phyloP scores from a whole-genome alignment of 2,113 vertebrate species.

The Podarcis raffonei region DNA sequence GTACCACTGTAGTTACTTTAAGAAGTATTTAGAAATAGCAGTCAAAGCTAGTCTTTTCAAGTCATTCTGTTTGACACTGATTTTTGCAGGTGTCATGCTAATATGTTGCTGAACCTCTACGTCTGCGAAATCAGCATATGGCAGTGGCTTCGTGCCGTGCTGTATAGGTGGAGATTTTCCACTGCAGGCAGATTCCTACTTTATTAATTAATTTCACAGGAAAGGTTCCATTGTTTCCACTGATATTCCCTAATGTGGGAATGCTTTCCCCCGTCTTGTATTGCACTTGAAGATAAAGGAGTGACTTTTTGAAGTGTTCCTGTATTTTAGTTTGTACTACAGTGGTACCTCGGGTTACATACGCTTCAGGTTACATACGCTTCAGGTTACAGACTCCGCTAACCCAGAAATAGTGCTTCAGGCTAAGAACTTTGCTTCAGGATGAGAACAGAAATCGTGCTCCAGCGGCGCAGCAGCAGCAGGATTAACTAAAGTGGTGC shows the following conservation, averaged over 20 bases:
- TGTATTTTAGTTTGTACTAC: not conserved
- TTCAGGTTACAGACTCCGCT: too few species aligned
- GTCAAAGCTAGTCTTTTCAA: not conserved
- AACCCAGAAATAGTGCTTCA: too few species aligned
- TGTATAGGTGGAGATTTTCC: not conserved
- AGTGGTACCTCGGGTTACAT: too few species aligned
- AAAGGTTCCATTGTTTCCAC: not conserved
- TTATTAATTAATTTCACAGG: not conserved
- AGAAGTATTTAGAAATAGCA: not conserved
- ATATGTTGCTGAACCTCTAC: not conserved
- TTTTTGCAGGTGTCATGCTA: not conserved
- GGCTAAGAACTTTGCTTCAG: too few species aligned
- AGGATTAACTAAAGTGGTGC: too few species aligned
- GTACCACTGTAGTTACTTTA: not conserved
- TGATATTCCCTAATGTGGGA: not conserved
- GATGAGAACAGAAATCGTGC: too few species aligned
- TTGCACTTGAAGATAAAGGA: not conserved
- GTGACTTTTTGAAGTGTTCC: not conserved
- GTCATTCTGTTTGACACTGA: not conserved
- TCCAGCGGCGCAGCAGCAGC: too few species aligned
- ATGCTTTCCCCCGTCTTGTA: not conserved
- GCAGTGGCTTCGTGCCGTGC: too few species aligned
- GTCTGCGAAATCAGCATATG: not conserved
- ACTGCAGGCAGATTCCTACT: not conserved
- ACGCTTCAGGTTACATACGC: too few species aligned